phyloP scores from a whole-genome alignment of 2,888 invertebrate species.

The Crocallis elinguaria region DNA sequence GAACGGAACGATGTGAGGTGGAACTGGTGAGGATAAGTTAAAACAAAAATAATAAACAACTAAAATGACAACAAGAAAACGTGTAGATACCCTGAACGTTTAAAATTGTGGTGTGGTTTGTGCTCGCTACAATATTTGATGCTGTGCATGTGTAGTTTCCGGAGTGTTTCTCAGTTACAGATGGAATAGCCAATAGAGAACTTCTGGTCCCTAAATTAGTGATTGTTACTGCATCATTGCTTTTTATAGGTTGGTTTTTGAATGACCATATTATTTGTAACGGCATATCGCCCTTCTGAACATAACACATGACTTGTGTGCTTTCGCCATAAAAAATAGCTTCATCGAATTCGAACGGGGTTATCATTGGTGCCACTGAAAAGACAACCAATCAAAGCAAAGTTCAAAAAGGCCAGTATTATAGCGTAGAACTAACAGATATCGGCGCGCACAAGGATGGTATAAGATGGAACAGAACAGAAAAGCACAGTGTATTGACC shows the following conservation, averaged over 20 bases:
- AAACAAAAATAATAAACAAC: slow-evolving; percentile 50
- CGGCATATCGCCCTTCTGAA: slow-evolving; percentile 89
- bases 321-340: slow-evolving; percentile 85
- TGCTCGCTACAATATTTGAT: slow-evolving; percentile 87
- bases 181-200: slow-evolving; percentile 87
- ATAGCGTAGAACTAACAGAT: slow-evolving; percentile 16
- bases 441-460: slow-evolving; percentile 30
- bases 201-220: slow-evolving; percentile 86
- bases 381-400: slow-evolving; percentile 37
- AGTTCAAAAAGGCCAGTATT: slow-evolving; percentile 8
- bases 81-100: slow-evolving; percentile 87
- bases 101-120: slow-evolving; percentile 86
- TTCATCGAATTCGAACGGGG: slow-evolving; percentile 84
- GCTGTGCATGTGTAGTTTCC: slow-evolving; percentile 92
- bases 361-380: slow-evolving; percentile 86
- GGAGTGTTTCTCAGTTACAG: slow-evolving; percentile 87
- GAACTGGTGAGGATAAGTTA: slow-evolving; percentile 74
- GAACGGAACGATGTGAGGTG: slow-evolving; percentile 87
- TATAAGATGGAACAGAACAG: slow-evolving; percentile 54
- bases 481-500: slow-evolving; percentile 63
- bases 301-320: slow-evolving; percentile 83
- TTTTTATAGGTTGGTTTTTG: slow-evolving; percentile 81
- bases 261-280: slow-evolving; percentile 89
- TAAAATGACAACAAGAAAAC: slow-evolving; percentile 50
- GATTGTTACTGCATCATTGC: slow-evolving; percentile 74